A percentile compares a stretch with the other conserved stretches of the same genome.
phyloP scores from a whole-genome alignment of 30 jellyfish, hydroid and myxozoan genomes.

The Aurelia aurita region DNA sequence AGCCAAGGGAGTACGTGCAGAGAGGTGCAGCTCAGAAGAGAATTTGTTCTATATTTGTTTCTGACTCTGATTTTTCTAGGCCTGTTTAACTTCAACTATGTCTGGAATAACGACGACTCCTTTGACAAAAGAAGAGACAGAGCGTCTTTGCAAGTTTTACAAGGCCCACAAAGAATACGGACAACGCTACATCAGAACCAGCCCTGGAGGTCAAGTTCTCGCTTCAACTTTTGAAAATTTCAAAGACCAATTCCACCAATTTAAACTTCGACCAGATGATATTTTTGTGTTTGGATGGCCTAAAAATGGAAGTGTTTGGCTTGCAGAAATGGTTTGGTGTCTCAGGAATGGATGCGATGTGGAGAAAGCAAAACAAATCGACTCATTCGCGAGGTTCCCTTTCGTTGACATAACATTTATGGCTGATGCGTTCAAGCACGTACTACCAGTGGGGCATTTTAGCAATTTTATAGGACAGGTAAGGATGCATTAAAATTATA shows the following conservation, averaged over 20 bases:
- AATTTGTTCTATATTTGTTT: too few species aligned
- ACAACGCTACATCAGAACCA: constrained; percentile 23
- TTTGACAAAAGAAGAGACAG: constrained; percentile 22
- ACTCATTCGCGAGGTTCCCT: constrained; percentile 13
- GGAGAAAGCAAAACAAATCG: neutral
- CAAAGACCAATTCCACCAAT: constrained; percentile 24
- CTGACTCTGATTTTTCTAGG: too few species aligned
- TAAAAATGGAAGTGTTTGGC: constrained; percentile 47
- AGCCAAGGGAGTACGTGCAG: too few species aligned
- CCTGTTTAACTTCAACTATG: neutral
- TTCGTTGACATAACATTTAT: constrained; percentile 30
- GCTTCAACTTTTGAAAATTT: constrained; percentile 44
- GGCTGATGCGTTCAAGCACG: constrained; percentile 50
- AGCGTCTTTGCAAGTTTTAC: constrained; percentile 19
- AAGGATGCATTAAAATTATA: neutral
- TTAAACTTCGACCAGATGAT: constrained; percentile 26
- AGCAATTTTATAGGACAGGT: constrained; percentile 7
- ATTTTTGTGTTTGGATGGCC: constrained; percentile 62
- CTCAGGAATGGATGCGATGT: constrained; percentile 3
- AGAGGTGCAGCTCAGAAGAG: too few species aligned
- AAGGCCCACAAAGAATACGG: constrained; percentile 34
- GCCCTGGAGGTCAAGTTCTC: constrained; percentile 39
- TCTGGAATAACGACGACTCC: neutral
- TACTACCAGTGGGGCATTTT: constrained; percentile 8
- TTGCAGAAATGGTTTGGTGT: constrained; percentile 55